These are phyloP conservation scores for Lysandra coridon DNA, from an alignment of 2,888 invertebrate species.

Conservation along the genomic window DNA sequence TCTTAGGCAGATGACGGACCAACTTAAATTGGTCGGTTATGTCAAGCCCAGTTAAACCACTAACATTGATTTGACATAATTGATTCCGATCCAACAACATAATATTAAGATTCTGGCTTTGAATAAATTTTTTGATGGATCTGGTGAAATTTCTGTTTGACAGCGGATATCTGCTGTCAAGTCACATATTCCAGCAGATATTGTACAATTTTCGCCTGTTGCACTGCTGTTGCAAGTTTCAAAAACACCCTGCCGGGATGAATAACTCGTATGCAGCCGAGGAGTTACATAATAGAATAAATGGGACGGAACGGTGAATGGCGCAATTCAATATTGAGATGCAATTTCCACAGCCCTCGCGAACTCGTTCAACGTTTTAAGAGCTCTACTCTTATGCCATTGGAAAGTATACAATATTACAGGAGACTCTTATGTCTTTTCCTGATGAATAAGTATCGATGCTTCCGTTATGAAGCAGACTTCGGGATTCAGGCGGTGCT, in stretches of 20 bases:
- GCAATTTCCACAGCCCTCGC: slow-evolving; percentile 34
- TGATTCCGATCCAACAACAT: too few relatives aligned
- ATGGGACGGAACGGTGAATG: slow-evolving; percentile 40
- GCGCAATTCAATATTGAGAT: slow-evolving; percentile 40
- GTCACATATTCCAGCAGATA: background rate
- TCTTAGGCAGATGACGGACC: too few relatives aligned
- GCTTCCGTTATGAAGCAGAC: background rate
- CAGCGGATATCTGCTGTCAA: background rate
- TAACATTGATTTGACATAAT: too few relatives aligned
- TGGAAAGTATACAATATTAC: background rate
- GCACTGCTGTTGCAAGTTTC: background rate
- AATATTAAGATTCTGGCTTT: too few relatives aligned
- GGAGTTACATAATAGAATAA: slow-evolving; percentile 38
- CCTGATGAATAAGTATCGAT: background rate
- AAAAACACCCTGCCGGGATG: slow-evolving; percentile 1
- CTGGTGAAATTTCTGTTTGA: too few relatives aligned
- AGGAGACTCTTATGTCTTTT: background rate
- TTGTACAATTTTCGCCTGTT: background rate
- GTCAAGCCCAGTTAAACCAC: too few relatives aligned
- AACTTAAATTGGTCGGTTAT: too few relatives aligned
- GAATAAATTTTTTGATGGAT: too few relatives aligned
- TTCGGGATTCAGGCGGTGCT: too few relatives aligned
- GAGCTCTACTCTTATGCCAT: background rate
- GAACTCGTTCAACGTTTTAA: background rate
- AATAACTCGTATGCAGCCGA: slow-evolving; percentile 36